phyloP scores from a whole-genome alignment of 2,113 vertebrate species.

The Vulpes ferrilata region DNA sequence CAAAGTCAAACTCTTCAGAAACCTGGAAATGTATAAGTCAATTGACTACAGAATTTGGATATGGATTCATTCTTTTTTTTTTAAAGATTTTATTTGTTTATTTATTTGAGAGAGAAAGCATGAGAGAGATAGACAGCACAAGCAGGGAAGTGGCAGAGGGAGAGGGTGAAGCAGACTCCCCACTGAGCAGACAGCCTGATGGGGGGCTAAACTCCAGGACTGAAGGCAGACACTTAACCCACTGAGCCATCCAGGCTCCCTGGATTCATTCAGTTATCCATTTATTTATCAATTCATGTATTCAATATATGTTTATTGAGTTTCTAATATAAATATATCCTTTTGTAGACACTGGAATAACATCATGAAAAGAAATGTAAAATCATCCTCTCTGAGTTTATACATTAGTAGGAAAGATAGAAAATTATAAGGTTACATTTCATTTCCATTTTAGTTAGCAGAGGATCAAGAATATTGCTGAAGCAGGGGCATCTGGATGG shows the following conservation, averaged over 20 bases:
- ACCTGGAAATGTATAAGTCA: neutral
- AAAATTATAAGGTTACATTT: slow-evolving; percentile 1
- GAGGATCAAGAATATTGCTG: slow-evolving; percentile 43
- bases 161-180: too few species aligned
- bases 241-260: too few species aligned
- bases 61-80: neutral
- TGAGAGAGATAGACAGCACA: too few species aligned
- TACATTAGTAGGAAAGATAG: neutral
- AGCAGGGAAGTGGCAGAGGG: too few species aligned
- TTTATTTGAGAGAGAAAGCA: too few species aligned
- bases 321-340: neutral
- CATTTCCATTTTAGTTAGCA: slow-evolving; percentile 43
- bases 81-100: too few species aligned
- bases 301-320: neutral
- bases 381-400: neutral
- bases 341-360: neutral
- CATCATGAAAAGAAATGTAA: neutral
- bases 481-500: neutral
- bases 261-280: neutral
- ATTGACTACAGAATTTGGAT: neutral
- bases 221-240: too few species aligned
- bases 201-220: too few species aligned
- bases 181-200: too few species aligned
- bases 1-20: neutral
- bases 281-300: slow-evolving; percentile 19